phyloP scores from a whole-genome alignment of 2,888 invertebrate genomes.

The Bombylius major region DNA sequence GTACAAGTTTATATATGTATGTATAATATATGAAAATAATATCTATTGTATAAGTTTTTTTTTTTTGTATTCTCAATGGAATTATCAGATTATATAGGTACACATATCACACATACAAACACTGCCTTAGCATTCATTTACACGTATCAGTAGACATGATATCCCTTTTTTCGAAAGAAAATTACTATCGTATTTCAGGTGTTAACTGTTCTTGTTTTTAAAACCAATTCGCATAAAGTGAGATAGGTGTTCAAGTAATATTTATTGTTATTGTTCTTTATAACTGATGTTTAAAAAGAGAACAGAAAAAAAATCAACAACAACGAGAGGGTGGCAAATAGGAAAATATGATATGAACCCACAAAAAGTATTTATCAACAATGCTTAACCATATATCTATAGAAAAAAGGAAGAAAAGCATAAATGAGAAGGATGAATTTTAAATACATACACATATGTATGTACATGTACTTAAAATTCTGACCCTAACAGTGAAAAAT shows the following conservation, averaged over 20 bases:
- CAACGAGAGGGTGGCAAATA: neutral
- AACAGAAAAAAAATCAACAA: too few relatives aligned
- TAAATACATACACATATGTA: too few relatives aligned
- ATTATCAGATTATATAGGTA: neutral
- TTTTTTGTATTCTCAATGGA: too few relatives aligned
- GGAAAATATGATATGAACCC: neutral
- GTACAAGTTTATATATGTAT: too few relatives aligned
- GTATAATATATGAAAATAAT: too few relatives aligned
- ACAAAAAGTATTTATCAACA: too few relatives aligned
- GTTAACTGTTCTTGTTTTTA: slow-evolving; percentile 16
- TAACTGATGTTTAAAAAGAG: slow-evolving; percentile 7
- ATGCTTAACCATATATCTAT: too few relatives aligned
- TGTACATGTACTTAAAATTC: neutral
- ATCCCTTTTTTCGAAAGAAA: slow-evolving; percentile 8
- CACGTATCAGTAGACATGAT: neutral
- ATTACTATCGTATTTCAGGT: slow-evolving; percentile 15
- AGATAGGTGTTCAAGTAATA: slow-evolving; percentile 8
- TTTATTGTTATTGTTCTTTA: slow-evolving; percentile 13
- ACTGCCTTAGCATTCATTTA: neutral
- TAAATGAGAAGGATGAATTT: too few relatives aligned
- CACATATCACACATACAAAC: neutral
- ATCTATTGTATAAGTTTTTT: too few relatives aligned
- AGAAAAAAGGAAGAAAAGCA: too few relatives aligned
- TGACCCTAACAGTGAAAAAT: neutral
- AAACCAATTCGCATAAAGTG: slow-evolving; percentile 14